These are phyloP conservation scores for Zaprionus ornatus DNA, from an alignment of 1,140 invertebrate genomes.

Conservation along the genomic window DNA sequence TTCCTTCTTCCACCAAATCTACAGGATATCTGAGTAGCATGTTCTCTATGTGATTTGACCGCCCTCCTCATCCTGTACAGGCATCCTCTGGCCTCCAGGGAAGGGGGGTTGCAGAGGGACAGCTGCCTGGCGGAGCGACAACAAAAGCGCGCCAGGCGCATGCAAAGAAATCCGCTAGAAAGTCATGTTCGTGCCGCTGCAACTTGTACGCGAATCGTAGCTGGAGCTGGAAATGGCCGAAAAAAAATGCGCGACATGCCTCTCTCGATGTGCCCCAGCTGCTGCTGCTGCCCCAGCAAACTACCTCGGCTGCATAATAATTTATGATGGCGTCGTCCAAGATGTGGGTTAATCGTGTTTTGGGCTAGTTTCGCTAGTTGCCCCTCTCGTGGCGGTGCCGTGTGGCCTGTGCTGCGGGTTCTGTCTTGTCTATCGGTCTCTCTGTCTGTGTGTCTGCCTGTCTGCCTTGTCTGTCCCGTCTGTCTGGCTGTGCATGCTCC, in stretches of 20 bases:
- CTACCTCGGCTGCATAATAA: slow-evolving; percentile 80
- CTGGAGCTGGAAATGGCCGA: slow-evolving; percentile 31
- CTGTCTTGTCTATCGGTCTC: background rate
- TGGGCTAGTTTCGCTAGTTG: slow-evolving; percentile 72
- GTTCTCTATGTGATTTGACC: background rate
- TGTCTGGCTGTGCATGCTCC: slow-evolving; percentile 54
- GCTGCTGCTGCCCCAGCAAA: slow-evolving; percentile 3
- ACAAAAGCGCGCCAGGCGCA: slow-evolving; percentile 64
- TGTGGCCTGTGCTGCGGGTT: slow-evolving; percentile 21
- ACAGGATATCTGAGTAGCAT: background rate
- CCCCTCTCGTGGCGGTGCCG: background rate
- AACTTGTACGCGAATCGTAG: slow-evolving; percentile 35
- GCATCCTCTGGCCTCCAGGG: background rate
- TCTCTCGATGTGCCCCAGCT: slow-evolving; percentile 35
- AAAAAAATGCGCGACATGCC: slow-evolving; percentile 57
- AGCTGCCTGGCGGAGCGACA: slow-evolving; percentile 36
- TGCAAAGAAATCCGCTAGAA: slow-evolving; percentile 81
- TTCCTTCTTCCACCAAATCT: background rate
- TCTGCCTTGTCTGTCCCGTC: slow-evolving; percentile 13
- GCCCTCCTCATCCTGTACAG: background rate
- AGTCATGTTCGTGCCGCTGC: slow-evolving; percentile 76
- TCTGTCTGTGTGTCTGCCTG: slow-evolving; percentile 8
- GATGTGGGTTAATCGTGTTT: slow-evolving; percentile 84
- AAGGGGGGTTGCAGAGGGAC: background rate
- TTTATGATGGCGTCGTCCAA: slow-evolving; percentile 84